Conservation (phyloP, 2,888 invertebrate genomes). For the Diarsia mendica region DNA sequence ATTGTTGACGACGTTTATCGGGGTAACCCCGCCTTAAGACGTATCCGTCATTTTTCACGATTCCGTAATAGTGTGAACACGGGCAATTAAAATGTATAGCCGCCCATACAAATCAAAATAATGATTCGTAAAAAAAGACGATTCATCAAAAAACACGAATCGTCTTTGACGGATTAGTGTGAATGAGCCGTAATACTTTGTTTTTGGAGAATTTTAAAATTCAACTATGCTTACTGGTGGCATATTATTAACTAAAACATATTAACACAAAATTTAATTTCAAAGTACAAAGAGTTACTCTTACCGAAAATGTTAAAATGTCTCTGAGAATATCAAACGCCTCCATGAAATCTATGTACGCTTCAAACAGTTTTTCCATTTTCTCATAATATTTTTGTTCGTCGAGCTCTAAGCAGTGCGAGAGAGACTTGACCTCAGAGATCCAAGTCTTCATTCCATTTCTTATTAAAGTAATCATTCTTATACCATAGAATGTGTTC, state of each 20-base stretch:
- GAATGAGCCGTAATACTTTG: no score
- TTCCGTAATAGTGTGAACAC: no score
- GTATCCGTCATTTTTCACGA: no score
- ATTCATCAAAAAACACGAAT: no score
- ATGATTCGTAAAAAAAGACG: no score
- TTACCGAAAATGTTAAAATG: slow-evolving; percentile 3
- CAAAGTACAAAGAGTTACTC: neutral
- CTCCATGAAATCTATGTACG: neutral
- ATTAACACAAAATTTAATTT: neutral
- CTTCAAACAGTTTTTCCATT: neutral
- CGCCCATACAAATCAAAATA: no score
- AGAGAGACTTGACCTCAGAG: slow-evolving; percentile 2
- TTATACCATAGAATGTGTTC: slow-evolving; percentile 10
- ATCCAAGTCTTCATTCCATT: slow-evolving; percentile 14
- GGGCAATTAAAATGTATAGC: no score
- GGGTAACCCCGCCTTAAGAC: no score
- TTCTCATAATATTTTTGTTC: neutral
- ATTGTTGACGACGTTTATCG: no score
- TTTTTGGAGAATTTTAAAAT: no score
- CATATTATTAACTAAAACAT: neutral
- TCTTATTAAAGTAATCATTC: slow-evolving; percentile 10
- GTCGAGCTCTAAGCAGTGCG: no score
- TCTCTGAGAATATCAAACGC: slow-evolving; percentile 1
- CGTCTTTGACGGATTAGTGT: no score
- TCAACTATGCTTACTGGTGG: neutral